A percentile compares a stretch with the other conserved stretches of the same genome.
phyloP scores from a whole-genome alignment of 2,797 vertebrate species.

The Propithecus perrieri region DNA sequence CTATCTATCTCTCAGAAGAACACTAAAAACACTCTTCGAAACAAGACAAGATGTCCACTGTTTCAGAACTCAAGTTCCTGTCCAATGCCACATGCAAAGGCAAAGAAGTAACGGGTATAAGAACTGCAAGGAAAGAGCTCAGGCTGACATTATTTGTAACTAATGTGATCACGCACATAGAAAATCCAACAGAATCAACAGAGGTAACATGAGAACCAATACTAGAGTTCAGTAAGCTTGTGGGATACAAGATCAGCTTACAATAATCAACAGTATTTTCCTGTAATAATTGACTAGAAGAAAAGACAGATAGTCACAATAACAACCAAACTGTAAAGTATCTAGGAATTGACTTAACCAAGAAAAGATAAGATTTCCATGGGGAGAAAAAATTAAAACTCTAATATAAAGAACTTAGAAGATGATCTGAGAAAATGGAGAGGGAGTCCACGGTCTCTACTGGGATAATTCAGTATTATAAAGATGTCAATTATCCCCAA shows the following conservation, averaged over 20 bases:
- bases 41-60: background rate
- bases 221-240: background rate
- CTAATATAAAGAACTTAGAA: background rate
- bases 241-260: background rate
- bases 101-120: background rate
- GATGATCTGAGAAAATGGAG: background rate
- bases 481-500: background rate
- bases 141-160: background rate
- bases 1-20: background rate
- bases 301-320: background rate
- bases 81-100: background rate
- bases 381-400: background rate
- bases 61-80: background rate
- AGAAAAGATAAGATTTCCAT: background rate
- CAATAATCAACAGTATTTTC: background rate
- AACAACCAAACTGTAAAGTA: background rate
- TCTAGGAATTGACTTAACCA: background rate
- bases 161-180: background rate
- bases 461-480: background rate
- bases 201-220: background rate
- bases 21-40: constrained; percentile 8
- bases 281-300: background rate
- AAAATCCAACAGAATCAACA: background rate
- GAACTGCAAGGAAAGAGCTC: background rate
- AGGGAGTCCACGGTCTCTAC: background rate